These are phyloP conservation scores for Chloroclystis v-ata DNA, from an alignment of 2,888 invertebrate species.

Conservation along the genomic window DNA sequence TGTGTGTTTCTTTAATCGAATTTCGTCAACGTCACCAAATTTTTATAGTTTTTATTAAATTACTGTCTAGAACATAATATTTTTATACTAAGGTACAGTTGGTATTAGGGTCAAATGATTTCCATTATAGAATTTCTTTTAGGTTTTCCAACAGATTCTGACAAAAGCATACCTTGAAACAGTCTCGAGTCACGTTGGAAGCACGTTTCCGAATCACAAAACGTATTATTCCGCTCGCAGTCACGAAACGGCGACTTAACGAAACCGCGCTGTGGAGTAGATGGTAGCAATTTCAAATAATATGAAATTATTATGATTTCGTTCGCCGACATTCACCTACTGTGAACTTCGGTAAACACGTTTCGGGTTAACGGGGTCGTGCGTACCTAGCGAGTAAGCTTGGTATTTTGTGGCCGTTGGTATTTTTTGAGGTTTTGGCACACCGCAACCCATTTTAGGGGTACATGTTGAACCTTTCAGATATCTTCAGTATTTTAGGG, in stretches of 20 bases:
- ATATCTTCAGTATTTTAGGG: background rate
- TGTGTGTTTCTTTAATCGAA: no score
- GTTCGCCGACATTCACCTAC: constrained; percentile 19
- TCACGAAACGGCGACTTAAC: constrained; percentile 7
- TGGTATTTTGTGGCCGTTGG: constrained; percentile 14
- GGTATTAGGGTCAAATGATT: no score
- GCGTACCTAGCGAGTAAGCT: constrained; percentile 3
- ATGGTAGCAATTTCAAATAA: constrained; percentile 39
- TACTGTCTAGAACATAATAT: no score
- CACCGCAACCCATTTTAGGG: constrained; percentile 21
- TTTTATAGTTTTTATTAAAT: no score
- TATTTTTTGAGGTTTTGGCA: constrained; percentile 24
- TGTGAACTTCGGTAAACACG: constrained; percentile 22
- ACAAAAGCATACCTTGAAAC: no score
- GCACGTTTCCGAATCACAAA: no score
- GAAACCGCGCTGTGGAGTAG: constrained; percentile 13
- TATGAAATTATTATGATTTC: constrained; percentile 43
- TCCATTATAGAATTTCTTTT: no score
- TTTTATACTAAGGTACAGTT: no score
- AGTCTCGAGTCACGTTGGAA: no score
- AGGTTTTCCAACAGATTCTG: no score
- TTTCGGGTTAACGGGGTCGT: constrained; percentile 23
- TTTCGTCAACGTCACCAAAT: no score
- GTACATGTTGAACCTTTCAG: background rate
- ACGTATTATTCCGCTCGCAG: background rate